Evolutionary conservation across 92 coral and sea anemone species (phyloP).

Genomic region (Diadumene lineata): DNA sequence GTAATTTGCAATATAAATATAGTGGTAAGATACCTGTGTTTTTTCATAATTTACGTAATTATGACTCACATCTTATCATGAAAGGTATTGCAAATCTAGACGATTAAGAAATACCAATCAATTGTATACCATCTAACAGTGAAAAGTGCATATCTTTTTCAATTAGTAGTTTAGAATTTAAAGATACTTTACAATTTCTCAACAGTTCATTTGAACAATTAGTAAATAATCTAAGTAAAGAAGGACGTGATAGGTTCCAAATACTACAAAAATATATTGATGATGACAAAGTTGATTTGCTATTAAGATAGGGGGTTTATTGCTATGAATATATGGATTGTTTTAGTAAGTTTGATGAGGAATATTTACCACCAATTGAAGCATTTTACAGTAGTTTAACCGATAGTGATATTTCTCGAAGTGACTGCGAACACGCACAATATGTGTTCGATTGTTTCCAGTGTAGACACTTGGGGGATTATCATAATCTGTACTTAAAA

Average conservation of each 20-base stretch:
- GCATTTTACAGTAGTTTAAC: too few species aligned
- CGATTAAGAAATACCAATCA: too few species aligned
- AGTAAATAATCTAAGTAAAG: slow-evolving; percentile 17
- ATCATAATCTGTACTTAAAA: slow-evolving; percentile 49
- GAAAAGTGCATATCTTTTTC: slow-evolving; percentile 59
- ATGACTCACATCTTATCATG: too few species aligned
- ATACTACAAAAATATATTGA: slow-evolving; percentile 10
- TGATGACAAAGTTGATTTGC: slow-evolving; percentile 6
- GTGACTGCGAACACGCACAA: slow-evolving; percentile 37
- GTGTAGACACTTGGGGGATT: slow-evolving; percentile 39
- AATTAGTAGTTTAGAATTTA: slow-evolving; percentile 33
- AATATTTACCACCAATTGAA: slow-evolving; percentile 25
- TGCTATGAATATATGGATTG: slow-evolving; percentile 24
- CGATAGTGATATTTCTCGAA: slow-evolving; percentile 25
- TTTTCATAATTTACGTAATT: slow-evolving; percentile 19
- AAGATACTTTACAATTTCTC: slow-evolving; percentile 48
- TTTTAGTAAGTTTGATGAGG: slow-evolving; percentile 19
- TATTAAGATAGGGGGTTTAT: slow-evolving; percentile 23
- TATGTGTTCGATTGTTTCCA: slow-evolving; percentile 24
- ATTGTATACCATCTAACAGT: slow-evolving; percentile 63
- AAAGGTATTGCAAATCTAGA: too few species aligned
- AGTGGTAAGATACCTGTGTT: slow-evolving; percentile 54
- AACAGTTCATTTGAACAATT: slow-evolving; percentile 27
- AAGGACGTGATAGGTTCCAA: neutral
- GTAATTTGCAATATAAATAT: too few species aligned